A percentile compares a stretch with the other conserved stretches of the same genome.
These are phyloP conservation scores for Drosophila pseudoobscura DNA, from an alignment of 1,140 invertebrate genomes.

Conservation along the genomic window DNA sequence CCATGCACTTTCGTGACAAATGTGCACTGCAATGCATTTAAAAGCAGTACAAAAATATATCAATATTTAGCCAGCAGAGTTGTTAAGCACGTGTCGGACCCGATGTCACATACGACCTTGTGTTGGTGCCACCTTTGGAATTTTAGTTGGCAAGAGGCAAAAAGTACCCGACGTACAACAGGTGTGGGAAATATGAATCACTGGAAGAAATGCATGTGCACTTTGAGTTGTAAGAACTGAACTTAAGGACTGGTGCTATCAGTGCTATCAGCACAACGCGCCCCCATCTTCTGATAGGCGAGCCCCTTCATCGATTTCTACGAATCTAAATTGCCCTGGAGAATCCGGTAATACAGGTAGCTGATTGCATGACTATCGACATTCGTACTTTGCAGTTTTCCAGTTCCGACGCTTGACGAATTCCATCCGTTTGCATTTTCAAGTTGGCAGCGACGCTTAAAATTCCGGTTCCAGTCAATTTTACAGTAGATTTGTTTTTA, in stretches of 20 bases:
- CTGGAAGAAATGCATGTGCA: background rate
- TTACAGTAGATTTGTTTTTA: too few species aligned
- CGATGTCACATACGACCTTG: slow-evolving; percentile 36
- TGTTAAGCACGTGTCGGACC: slow-evolving; percentile 29
- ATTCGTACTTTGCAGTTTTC: too few species aligned
- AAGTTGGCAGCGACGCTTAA: too few species aligned
- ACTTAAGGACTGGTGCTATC: slow-evolving; percentile 10
- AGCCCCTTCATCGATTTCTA: too few species aligned
- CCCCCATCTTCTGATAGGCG: slow-evolving; percentile 8
- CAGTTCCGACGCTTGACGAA: too few species aligned
- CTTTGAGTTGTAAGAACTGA: too few species aligned
- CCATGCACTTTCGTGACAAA: slow-evolving; percentile 18
- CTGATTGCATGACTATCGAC: too few species aligned
- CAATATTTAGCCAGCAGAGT: slow-evolving; percentile 5
- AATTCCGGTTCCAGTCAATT: too few species aligned
- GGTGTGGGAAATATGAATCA: background rate
- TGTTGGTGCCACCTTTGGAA: slow-evolving; percentile 23
- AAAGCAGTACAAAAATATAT: slow-evolving; percentile 1
- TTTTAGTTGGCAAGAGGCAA: slow-evolving; percentile 4
- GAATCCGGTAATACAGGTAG: too few species aligned
- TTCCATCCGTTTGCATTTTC: too few species aligned
- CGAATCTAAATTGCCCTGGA: too few species aligned
- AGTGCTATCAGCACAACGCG: slow-evolving; percentile 14
- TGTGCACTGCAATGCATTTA: slow-evolving; percentile 11
- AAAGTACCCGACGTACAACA: background rate